Conservation (phyloP, 2,888 invertebrate genomes). For the Troilus luridus region DNA sequence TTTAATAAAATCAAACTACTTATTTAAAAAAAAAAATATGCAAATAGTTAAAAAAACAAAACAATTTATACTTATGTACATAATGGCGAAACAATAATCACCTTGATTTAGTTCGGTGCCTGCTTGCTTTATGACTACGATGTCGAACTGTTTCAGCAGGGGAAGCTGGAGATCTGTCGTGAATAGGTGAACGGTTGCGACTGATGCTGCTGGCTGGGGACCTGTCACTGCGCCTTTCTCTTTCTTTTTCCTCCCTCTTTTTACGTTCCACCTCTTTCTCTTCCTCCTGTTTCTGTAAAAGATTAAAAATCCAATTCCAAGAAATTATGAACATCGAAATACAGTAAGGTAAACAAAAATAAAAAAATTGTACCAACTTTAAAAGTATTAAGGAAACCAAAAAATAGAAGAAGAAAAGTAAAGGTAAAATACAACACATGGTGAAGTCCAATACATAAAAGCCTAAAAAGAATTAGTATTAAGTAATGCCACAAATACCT, state of each 20-base stretch:
- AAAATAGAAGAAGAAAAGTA: constrained; percentile 25
- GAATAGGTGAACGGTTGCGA: constrained; percentile 62
- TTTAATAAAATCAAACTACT: background rate
- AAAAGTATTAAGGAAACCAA: background rate
- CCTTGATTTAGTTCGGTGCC: constrained; percentile 66
- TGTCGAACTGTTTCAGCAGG: constrained; percentile 58
- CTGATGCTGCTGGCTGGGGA: constrained; percentile 64
- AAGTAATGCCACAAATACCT: background rate
- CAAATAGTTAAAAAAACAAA: no score
- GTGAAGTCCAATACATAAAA: constrained; percentile 37
- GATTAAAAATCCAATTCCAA: constrained; percentile 64
- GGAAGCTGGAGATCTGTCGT: constrained; percentile 59
- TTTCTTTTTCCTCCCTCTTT: constrained; percentile 66
- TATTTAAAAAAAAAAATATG: background rate
- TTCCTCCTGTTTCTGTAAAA: constrained; percentile 82
- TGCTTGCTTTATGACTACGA: constrained; percentile 64
- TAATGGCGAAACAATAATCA: constrained; percentile 52
- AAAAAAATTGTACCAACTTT: background rate
- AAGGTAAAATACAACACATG: constrained; percentile 4
- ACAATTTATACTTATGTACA: background rate
- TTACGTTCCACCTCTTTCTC: constrained; percentile 77
- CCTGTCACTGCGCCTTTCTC: constrained; percentile 65
- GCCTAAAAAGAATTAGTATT: constrained; percentile 15
- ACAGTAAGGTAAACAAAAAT: background rate
- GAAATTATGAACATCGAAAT: constrained; percentile 3